A percentile compares a stretch with the other conserved stretches of the same genome.
These are phyloP conservation scores for Venturia canescens DNA, from an alignment of 1,140 invertebrate genomes.

Conservation along the genomic window DNA sequence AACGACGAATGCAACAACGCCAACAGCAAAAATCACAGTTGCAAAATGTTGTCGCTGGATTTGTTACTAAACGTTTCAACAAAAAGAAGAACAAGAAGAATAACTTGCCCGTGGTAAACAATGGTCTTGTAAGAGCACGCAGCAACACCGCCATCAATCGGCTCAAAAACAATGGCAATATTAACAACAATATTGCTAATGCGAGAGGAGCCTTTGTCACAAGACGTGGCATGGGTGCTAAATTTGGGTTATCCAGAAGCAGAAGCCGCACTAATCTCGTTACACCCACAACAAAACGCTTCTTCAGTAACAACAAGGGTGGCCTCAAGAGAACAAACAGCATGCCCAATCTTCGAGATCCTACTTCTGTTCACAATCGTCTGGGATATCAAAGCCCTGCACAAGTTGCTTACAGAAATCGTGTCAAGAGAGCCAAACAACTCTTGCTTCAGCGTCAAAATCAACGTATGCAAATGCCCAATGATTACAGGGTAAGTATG, in stretches of 20 bases:
- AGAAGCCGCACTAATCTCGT: constrained; percentile 67
- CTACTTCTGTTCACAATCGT: constrained; percentile 72
- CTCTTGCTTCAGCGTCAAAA: constrained; percentile 68
- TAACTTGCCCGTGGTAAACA: constrained; percentile 11
- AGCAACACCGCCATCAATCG: constrained; percentile 65
- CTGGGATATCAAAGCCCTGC: constrained; percentile 73
- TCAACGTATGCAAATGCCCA: constrained; percentile 66
- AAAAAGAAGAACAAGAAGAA: constrained; percentile 53
- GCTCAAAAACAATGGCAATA: constrained; percentile 59
- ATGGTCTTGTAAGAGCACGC: constrained; percentile 58
- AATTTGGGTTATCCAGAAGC: constrained; percentile 62
- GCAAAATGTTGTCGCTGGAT: constrained; percentile 59
- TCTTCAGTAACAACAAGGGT: constrained; percentile 62
- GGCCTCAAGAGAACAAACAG: constrained; percentile 68
- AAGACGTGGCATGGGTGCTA: constrained; percentile 55
- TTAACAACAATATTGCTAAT: constrained; percentile 53
- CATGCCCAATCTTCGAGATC: constrained; percentile 70
- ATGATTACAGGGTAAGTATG: constrained; percentile 65
- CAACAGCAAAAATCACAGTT: constrained; percentile 5
- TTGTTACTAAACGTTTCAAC: constrained; percentile 68
- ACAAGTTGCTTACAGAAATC: constrained; percentile 73
- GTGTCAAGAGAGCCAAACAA: constrained; percentile 72
- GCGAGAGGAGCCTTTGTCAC: constrained; percentile 56
- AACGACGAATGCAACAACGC: constrained; percentile 38
- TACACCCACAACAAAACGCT: constrained; percentile 58